Evolutionary conservation across 2,113 vertebrate species (phyloP), one percentile per base, ranked within the genome.

Genomic region (Sphyrna mokarran): DNA sequence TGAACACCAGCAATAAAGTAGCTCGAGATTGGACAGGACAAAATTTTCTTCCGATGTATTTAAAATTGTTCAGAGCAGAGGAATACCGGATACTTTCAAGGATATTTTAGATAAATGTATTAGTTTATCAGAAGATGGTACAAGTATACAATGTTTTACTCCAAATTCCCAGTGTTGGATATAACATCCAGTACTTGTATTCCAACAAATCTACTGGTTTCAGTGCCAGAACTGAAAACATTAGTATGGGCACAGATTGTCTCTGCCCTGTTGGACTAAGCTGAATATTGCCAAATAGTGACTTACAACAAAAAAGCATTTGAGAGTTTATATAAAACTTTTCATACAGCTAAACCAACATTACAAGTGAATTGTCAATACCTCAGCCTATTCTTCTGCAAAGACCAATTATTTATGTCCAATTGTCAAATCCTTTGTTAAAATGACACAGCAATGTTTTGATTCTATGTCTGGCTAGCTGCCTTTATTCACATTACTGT

Each of bases 401-500:
- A 93, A 80, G 18, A 66, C 48, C 37, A 20, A 93, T 22, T 61
- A 54, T 72, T 72, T 95, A 11, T 43, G 69, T 95, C 61, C 89
- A 95, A 40, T 95, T 95, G 70, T 69, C 23, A 90, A 43, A 43
- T 29, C 37, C 40, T 33, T 95, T 48, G 20, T 29, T 94, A 40
- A 95, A 76, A 72, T 70, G 43, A 95, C 94, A 76, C 26, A 72
- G 94, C 69, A 95, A 95, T 13, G 43, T n/a, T 93, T 43, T 72
- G 72, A 72, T 95, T 43, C 40, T 95, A 72, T 43, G 23, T 72
- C 68, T 43, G 43, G 94, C 68, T 76, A 95, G 94, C 66, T 94
- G 93, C 22, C 93, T 72, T 94, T 70, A 94, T 94, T 94, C 93
- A 94, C 40, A 54, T 76, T 95, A 72, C 94, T 76, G 66, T 11